A percentile compares a stretch with the other conserved stretches of the same genome.
Conservation (phyloP, 2,797 vertebrate species). For the Mareca strepera region DNA sequence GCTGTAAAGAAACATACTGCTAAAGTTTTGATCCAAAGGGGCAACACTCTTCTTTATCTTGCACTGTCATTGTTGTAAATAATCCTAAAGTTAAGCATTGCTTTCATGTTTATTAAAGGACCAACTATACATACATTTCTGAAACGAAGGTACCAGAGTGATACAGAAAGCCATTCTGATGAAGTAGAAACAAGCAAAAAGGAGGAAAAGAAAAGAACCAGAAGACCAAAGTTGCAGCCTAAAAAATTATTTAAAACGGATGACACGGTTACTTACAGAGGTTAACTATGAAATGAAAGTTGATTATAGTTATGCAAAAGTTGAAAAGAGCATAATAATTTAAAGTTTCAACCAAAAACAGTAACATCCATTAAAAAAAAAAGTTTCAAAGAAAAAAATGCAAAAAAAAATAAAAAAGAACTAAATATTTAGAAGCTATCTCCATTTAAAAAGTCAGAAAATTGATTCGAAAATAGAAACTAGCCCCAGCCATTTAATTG, state of each 20-base stretch:
- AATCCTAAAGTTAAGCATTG: background rate
- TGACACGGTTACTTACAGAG: slow-evolving; percentile 35
- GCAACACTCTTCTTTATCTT: background rate
- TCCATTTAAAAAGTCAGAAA: background rate
- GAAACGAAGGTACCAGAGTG: slow-evolving; percentile 76
- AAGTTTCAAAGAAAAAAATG: background rate
- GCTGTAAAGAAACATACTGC: background rate
- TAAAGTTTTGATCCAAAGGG: background rate
- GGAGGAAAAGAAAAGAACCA: slow-evolving; percentile 25
- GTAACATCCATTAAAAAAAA: background rate
- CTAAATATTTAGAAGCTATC: background rate
- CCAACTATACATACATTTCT: slow-evolving; percentile 15
- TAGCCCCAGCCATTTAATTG: background rate
- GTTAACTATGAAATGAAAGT: slow-evolving; percentile 56
- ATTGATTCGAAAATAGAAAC: background rate
- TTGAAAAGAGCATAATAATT: background rate
- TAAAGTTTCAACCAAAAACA: background rate
- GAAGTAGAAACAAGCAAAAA: slow-evolving; percentile 56
- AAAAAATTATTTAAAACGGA: slow-evolving; percentile 74
- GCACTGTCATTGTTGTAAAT: background rate
- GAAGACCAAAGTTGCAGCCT: slow-evolving; percentile 70
- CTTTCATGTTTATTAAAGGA: slow-evolving; percentile 58
- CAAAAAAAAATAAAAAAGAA: background rate
- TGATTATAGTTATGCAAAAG: background rate
- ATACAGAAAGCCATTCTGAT: slow-evolving; percentile 63